phyloP scores from a whole-genome alignment of 2,888 invertebrate genomes.

The Drosophila nr. medialis region DNA sequence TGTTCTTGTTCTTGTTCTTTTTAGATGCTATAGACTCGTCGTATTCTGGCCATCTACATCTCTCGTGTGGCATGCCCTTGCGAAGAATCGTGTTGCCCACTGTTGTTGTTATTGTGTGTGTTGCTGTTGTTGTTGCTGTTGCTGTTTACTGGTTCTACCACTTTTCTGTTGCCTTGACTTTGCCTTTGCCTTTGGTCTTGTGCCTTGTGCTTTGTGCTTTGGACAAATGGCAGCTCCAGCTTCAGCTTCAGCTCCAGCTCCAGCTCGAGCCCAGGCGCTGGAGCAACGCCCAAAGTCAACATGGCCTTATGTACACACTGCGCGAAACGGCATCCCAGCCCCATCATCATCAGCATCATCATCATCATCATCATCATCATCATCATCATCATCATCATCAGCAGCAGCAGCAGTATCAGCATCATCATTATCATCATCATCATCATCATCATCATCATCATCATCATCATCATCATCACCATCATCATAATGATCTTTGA shows the following conservation, averaged over 20 bases:
- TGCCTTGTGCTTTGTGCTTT: slow-evolving; percentile 59
- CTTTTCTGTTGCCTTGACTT: slow-evolving; percentile 61
- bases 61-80: slow-evolving; percentile 58
- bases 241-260: not conserved
- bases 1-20: slow-evolving; percentile 21
- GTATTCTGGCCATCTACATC: slow-evolving; percentile 24
- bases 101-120: slow-evolving; percentile 5
- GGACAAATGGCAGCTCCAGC: slow-evolving; percentile 67
- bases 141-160: slow-evolving; percentile 60
- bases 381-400: slow-evolving; percentile 10
- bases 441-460: slow-evolving; percentile 12
- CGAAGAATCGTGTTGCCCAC: slow-evolving; percentile 47
- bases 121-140: slow-evolving; percentile 20
- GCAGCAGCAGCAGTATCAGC: slow-evolving; percentile 2
- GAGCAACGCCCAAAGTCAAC: slow-evolving; percentile 73
- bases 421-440: slow-evolving; percentile 1
- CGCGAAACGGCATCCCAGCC: slow-evolving; percentile 41
- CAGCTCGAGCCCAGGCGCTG: slow-evolving; percentile 22
- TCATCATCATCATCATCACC: not conserved
- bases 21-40: slow-evolving; percentile 14
- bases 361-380: slow-evolving; percentile 10
- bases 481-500: slow-evolving; percentile 19
- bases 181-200: slow-evolving; percentile 47
- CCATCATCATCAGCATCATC: slow-evolving; percentile 20
- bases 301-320: slow-evolving; percentile 35